A percentile compares a stretch with the other conserved stretches of the same genome.
These are phyloP conservation scores for Parnassius orleans DNA, from an alignment of 2,888 invertebrate genomes.

Conservation along the genomic window DNA sequence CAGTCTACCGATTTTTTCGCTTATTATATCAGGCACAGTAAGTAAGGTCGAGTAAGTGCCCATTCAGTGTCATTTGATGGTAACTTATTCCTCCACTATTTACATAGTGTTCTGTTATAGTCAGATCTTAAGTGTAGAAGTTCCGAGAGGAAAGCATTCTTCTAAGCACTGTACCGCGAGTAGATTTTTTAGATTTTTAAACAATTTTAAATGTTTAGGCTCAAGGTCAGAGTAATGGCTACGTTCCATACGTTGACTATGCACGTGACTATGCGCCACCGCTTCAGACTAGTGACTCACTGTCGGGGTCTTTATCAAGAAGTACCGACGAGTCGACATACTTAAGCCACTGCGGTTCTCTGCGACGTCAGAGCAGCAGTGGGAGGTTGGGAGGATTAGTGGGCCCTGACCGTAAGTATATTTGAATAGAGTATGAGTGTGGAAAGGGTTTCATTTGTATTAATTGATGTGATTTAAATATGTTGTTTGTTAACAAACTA, in stretches of 20 bases:
- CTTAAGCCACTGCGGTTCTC: constrained; percentile 57
- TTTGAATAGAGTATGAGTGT: background rate
- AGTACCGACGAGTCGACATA: constrained; percentile 61
- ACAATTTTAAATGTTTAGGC: constrained; percentile 37
- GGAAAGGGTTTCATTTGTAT: background rate
- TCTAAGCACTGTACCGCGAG: too few species aligned
- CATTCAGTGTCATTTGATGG: too few species aligned
- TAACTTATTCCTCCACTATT: too few species aligned
- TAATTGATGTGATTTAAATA: background rate
- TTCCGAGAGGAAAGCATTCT: too few species aligned
- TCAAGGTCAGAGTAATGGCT: constrained; percentile 86
- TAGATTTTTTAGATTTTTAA: background rate
- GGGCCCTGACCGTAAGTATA: constrained; percentile 66
- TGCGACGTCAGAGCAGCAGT: constrained; percentile 60
- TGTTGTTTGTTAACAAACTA: too few species aligned
- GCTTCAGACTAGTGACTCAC: constrained; percentile 56
- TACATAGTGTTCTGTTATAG: too few species aligned
- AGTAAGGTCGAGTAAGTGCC: too few species aligned
- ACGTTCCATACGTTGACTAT: constrained; percentile 94
- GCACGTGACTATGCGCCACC: constrained; percentile 93
- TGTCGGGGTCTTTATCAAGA: constrained; percentile 61
- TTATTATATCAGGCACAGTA: too few species aligned
- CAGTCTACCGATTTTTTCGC: too few species aligned
- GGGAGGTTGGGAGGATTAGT: constrained; percentile 58
- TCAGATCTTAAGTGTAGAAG: too few species aligned